phyloP scores from a whole-genome alignment of 2,797 vertebrate species.

The Myotis planiceps region DNA sequence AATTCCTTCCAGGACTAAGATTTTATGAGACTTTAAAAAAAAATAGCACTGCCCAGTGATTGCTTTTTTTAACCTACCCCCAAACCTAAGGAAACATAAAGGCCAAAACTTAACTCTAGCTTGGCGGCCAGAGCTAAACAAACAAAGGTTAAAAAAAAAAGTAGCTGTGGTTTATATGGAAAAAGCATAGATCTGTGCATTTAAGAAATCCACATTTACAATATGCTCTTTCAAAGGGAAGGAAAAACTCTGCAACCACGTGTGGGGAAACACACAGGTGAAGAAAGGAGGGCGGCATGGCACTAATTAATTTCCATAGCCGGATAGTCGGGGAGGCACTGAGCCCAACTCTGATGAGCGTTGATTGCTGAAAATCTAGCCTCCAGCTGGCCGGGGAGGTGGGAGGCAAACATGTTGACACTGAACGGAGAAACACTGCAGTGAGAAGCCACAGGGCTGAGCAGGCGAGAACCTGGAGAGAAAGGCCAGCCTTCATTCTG shows the following conservation, averaged over 20 bases:
- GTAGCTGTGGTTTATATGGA: background rate
- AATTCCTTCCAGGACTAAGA: background rate
- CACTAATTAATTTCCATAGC: background rate
- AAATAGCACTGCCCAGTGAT: background rate
- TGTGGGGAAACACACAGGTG: fast-evolving
- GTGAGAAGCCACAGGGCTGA: background rate
- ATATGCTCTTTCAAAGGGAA: background rate
- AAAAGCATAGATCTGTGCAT: background rate
- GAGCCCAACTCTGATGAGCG: fast-evolving
- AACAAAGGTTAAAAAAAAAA: background rate
- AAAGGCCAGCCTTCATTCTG: background rate
- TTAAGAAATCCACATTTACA: background rate
- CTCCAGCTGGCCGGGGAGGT: background rate
- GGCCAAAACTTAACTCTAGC: background rate
- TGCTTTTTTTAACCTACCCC: background rate
- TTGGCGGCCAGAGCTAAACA: background rate
- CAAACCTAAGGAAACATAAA: background rate
- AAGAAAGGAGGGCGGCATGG: fast-evolving
- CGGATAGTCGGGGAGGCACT: fast-evolving
- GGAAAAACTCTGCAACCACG: background rate
- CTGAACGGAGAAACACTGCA: background rate
- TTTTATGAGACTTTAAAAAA: background rate
- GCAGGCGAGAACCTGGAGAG: background rate
- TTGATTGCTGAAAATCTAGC: background rate
- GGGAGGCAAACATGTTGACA: fast-evolving